Conservation (phyloP, 2,888 invertebrate genomes). For the Ctena decussata region DNA sequence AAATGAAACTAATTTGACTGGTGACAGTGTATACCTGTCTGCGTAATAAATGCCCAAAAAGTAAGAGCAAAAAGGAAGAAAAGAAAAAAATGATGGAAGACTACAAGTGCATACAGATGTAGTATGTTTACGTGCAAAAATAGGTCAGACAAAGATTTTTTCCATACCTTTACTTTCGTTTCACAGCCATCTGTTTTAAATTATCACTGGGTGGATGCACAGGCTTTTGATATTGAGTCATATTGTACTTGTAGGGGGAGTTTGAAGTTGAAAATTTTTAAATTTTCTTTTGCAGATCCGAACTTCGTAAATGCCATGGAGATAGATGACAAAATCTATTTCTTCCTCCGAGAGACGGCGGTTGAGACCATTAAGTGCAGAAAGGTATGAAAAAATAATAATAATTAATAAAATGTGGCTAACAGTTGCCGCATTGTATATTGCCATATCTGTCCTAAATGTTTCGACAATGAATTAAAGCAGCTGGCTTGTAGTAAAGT, state of each 20-base stretch:
- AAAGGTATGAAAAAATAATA: conserved; percentile 90
- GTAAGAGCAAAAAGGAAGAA: too few species aligned
- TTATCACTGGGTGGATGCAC: too few species aligned
- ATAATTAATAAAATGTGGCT: too few species aligned
- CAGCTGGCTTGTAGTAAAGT: too few species aligned
- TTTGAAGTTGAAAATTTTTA: too few species aligned
- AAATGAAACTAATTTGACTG: too few species aligned
- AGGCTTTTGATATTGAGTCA: too few species aligned
- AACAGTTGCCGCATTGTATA: too few species aligned
- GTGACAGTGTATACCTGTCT: neutral
- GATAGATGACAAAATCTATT: conserved; percentile 95
- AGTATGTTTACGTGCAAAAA: neutral
- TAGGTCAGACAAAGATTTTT: conserved; percentile 2
- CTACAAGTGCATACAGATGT: neutral
- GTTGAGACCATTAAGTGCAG: conserved; percentile 98
- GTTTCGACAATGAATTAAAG: too few species aligned
- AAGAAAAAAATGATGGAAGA: neutral
- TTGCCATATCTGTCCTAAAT: too few species aligned
- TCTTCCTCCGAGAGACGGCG: conserved; percentile 96
- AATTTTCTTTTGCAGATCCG: conserved; percentile 89
- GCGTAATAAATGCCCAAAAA: neutral
- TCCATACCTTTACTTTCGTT: too few species aligned
- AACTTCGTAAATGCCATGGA: conserved; percentile 97
- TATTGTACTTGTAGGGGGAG: too few species aligned
- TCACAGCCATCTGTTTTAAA: neutral